phyloP scores from a whole-genome alignment of 2,888 invertebrate species.

The Sialis lutaria region DNA sequence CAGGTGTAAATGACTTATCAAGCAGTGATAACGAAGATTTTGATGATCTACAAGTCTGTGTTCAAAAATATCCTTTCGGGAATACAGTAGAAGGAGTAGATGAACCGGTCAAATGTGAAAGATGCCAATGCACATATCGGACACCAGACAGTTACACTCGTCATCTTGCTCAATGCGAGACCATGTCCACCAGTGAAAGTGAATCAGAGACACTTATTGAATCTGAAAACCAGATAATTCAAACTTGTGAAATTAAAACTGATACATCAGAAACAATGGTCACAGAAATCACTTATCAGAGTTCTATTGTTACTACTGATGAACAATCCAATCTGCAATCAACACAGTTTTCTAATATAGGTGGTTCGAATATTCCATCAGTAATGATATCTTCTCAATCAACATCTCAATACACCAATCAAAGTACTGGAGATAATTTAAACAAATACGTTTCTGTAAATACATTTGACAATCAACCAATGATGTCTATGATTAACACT shows the following conservation, averaged over 20 bases:
- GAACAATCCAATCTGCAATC: too few species aligned
- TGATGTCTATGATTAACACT: too few species aligned
- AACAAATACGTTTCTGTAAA: too few species aligned
- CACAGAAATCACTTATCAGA: not conserved
- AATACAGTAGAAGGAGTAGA: not conserved
- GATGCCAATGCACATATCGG: conserved; percentile 74
- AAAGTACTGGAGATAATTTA: too few species aligned
- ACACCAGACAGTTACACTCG: conserved; percentile 67
- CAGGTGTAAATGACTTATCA: conserved; percentile 25
- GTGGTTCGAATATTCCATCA: too few species aligned
- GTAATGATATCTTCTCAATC: too few species aligned
- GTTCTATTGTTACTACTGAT: too few species aligned
- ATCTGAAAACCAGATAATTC: not conserved
- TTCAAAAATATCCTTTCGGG: not conserved
- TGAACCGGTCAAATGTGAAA: conserved; percentile 67
- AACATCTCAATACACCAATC: too few species aligned
- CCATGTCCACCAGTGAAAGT: conserved; percentile 64
- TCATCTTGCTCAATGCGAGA: conserved; percentile 60
- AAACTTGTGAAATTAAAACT: not conserved
- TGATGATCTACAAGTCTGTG: conserved; percentile 7
- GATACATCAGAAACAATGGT: not conserved
- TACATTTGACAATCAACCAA: too few species aligned
- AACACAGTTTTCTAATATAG: too few species aligned
- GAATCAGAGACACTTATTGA: conserved; percentile 48
- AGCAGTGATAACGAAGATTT: conserved; percentile 30